A percentile compares a stretch with the other conserved stretches of the same genome.
Evolutionary conservation across 2,797 vertebrate genomes (phyloP).

Genomic region (Chloroceryle inda): DNA sequence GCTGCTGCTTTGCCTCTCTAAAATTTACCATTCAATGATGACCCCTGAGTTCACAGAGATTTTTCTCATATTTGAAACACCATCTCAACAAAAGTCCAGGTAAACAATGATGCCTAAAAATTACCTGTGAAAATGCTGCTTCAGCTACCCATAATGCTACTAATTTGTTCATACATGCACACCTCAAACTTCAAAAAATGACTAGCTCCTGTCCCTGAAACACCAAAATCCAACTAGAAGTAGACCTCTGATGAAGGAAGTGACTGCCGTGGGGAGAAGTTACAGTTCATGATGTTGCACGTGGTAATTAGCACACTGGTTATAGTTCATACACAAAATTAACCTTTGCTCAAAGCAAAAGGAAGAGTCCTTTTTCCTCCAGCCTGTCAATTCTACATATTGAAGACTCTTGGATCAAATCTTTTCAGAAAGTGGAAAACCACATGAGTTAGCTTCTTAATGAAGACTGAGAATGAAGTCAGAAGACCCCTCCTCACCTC

Average conservation of each 20-base stretch:
- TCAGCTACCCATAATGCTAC: not conserved
- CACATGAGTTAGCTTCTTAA: not conserved
- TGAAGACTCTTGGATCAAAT: not conserved
- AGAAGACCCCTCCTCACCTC: not conserved
- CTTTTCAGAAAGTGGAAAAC: not conserved
- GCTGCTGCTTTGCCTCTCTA: not conserved
- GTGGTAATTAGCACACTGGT: accelerated
- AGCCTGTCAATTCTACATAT: not conserved
- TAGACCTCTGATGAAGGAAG: not conserved
- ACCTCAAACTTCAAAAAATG: not conserved
- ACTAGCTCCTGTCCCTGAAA: accelerated
- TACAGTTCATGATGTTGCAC: accelerated
- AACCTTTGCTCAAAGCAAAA: not conserved
- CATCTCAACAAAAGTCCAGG: not conserved
- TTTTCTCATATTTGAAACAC: not conserved
- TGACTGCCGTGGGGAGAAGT: not conserved
- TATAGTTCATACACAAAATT: not conserved
- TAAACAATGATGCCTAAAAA: not conserved
- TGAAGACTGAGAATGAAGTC: accelerated
- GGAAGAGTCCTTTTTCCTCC: not conserved
- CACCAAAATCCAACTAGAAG: not conserved
- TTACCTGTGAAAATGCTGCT: not conserved
- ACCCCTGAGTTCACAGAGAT: not conserved
- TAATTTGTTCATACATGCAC: not conserved
- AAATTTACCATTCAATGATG: not conserved